These are phyloP conservation scores for Euzophera pinguis DNA, from an alignment of 2,888 invertebrate genomes.

Conservation along the genomic window DNA sequence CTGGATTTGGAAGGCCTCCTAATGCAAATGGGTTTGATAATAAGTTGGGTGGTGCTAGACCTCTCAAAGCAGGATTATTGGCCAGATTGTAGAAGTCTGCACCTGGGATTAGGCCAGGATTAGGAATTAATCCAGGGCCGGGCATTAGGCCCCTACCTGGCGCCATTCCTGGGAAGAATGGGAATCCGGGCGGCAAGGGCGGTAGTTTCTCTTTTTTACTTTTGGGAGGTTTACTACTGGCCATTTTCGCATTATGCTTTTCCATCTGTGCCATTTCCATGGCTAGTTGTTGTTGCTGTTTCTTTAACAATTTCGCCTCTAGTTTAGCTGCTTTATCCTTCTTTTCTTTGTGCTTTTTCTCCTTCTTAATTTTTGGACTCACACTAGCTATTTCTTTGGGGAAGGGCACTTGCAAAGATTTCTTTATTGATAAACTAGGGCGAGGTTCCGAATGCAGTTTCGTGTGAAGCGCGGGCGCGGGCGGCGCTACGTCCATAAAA, in stretches of 20 bases:
- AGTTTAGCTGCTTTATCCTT: slow-evolving; percentile 71
- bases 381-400: slow-evolving; percentile 77
- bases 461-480: slow-evolving; percentile 42
- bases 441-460: slow-evolving; percentile 39
- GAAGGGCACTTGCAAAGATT: slow-evolving; percentile 67
- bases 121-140: slow-evolving; percentile 68
- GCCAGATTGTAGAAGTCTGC: slow-evolving; percentile 62
- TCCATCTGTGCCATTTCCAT: slow-evolving; percentile 63
- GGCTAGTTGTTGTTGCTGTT: slow-evolving; percentile 68
- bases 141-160: slow-evolving; percentile 79
- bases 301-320: slow-evolving; percentile 67
- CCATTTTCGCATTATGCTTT: slow-evolving; percentile 57
- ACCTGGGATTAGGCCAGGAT: slow-evolving; percentile 71
- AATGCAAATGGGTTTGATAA: slow-evolving; percentile 76
- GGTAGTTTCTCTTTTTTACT: slow-evolving; percentile 65
- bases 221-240: slow-evolving; percentile 55
- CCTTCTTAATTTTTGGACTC: slow-evolving; percentile 80
- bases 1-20: slow-evolving; percentile 78
- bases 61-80: slow-evolving; percentile 70
- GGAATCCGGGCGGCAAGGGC: slow-evolving; percentile 65
- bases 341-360: slow-evolving; percentile 76
- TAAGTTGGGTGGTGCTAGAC: slow-evolving; percentile 58
- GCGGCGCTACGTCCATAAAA: slow-evolving; percentile 52
- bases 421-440: slow-evolving; percentile 65
- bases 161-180: slow-evolving; percentile 67